Conservation (phyloP, 2,113 vertebrate genomes). For the Entomyzon cyanotis region DNA sequence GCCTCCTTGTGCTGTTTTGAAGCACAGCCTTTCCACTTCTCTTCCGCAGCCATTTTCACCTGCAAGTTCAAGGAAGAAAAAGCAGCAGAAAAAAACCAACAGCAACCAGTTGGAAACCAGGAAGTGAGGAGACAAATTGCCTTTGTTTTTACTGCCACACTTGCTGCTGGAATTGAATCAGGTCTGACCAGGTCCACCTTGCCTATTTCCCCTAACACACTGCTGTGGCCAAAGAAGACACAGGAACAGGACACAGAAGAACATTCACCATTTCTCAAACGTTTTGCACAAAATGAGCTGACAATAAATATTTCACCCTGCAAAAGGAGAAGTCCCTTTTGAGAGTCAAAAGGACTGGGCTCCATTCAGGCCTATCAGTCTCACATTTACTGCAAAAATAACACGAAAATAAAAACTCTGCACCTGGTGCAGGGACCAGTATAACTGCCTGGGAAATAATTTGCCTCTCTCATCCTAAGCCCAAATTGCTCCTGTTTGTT, state of each 20-base stretch:
- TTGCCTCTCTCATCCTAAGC: not conserved
- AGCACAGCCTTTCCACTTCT: not conserved
- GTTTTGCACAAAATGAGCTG: not conserved
- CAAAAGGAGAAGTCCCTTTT: not conserved
- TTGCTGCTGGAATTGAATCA: not conserved
- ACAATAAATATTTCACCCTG: not conserved
- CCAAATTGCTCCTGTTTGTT: not conserved
- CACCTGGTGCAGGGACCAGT: not conserved
- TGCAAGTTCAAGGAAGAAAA: conserved; percentile 50
- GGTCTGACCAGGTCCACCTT: not conserved
- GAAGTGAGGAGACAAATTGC: not conserved
- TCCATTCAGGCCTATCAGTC: not conserved
- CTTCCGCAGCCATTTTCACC: conserved; percentile 59
- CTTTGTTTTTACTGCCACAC: not conserved
- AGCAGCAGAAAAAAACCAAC: not conserved
- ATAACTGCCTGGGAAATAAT: not conserved
- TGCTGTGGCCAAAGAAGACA: not conserved
- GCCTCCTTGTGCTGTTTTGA: fast-evolving
- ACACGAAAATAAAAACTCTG: not conserved
- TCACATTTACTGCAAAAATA: not conserved
- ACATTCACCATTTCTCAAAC: not conserved
- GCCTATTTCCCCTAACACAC: not conserved
- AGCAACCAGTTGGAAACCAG: not conserved
- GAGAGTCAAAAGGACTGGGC: not conserved
- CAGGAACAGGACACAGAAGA: not conserved